Conservation (phyloP, 2,797 vertebrate genomes). For the Pampus argenteus region DNA sequence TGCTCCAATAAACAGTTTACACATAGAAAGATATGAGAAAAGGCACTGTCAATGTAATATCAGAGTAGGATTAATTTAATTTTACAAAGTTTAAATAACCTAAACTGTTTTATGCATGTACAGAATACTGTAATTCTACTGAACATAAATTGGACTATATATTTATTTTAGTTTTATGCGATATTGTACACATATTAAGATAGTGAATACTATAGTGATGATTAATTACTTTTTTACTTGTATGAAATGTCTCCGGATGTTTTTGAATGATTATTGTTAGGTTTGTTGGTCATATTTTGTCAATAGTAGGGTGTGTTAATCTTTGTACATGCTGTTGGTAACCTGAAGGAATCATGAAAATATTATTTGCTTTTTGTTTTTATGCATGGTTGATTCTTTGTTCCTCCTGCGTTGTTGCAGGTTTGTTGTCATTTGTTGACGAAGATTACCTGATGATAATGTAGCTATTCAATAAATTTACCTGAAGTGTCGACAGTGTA, state of each 20-base stretch:
- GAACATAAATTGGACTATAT: no score
- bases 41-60: constrained; percentile 8
- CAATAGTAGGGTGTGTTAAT: neutral
- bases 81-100: neutral
- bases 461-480: neutral
- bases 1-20: neutral
- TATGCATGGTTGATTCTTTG: no score
- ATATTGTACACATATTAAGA: neutral
- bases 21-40: neutral
- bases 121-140: neutral
- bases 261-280: neutral
- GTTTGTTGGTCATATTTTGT: neutral
- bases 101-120: neutral
- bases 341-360: no score
- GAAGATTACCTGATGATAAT: constrained; percentile 8
- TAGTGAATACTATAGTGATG: neutral
- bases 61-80: neutral
- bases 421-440: constrained; percentile 3
- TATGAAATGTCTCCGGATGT: neutral
- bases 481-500: neutral
- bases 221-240: neutral
- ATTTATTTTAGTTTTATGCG: neutral
- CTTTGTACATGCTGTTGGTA: neutral
- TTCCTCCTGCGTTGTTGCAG: neutral
- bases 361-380: no score